These are phyloP conservation scores for Oscheius sp. DNA, from an alignment of 2,888 invertebrate genomes.

Conservation along the genomic window DNA sequence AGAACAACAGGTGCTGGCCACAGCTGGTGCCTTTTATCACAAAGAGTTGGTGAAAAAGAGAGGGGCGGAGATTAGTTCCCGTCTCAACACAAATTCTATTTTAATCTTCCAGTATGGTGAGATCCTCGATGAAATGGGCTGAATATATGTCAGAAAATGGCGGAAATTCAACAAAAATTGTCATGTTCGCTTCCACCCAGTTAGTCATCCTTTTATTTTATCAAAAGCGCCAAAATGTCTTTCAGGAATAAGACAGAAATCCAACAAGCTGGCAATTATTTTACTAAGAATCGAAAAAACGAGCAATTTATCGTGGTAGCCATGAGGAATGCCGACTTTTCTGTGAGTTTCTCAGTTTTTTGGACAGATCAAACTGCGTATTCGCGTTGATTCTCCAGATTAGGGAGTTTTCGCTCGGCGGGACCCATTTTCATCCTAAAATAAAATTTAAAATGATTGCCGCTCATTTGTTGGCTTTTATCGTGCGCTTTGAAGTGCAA, in stretches of 20 bases:
- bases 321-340: conserved; percentile 9
- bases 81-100: background rate
- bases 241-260: conserved; percentile 4
- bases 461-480: too few species aligned
- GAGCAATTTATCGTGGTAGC: background rate
- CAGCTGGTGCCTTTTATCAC: too few species aligned
- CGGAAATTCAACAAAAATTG: background rate
- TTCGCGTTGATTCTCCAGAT: too few species aligned
- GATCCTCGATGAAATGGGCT: background rate
- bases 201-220: background rate
- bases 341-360: background rate
- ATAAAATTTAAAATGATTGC: too few species aligned
- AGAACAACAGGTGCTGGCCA: too few species aligned
- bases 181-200: conserved; percentile 9
- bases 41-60: too few species aligned
- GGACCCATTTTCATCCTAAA: too few species aligned
- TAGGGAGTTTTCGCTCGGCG: too few species aligned
- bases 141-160: background rate
- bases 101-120: background rate
- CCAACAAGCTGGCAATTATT: background rate
- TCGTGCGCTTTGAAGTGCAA: too few species aligned
- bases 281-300: background rate
- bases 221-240: background rate
- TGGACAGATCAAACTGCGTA: too few species aligned
- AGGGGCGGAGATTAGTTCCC: too few species aligned